Evolutionary conservation across 53 echinoderm and acorn worm genomes (phyloP).

Genomic region (Echinarachnius parma): DNA sequence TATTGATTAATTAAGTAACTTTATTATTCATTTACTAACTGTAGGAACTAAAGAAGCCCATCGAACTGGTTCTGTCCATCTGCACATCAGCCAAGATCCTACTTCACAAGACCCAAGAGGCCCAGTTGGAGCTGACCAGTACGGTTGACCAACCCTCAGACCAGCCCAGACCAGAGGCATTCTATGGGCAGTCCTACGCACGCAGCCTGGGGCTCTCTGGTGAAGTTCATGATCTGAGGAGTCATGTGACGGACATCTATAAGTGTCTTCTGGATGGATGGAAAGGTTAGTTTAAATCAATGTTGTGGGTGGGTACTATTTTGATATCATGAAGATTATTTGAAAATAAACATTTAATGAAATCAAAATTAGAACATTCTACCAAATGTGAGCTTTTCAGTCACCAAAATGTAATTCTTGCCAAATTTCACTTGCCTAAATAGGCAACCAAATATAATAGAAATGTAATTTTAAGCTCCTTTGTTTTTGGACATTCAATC

Average conservation of each 20-base stretch:
- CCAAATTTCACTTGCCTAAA: too few relatives aligned
- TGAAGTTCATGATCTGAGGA: conserved; percentile 49
- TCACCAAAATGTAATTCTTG: too few relatives aligned
- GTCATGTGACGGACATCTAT: conserved; percentile 27
- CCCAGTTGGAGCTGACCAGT: conserved; percentile 87
- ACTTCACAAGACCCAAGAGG: conserved; percentile 85
- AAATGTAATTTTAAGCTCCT: too few relatives aligned
- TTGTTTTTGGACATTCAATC: too few relatives aligned
- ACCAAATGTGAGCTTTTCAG: too few relatives aligned
- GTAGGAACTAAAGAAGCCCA: conserved; percentile 54
- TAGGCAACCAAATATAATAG: too few relatives aligned
- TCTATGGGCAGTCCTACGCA: conserved; percentile 69
- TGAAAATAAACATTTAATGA: too few relatives aligned
- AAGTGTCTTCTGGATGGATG: conserved; percentile 16
- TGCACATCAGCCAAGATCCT: conserved; percentile 72
- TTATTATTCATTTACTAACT: neutral
- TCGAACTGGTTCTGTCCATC: conserved; percentile 54
- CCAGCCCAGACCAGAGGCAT: conserved; percentile 48
- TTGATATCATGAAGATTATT: too few relatives aligned
- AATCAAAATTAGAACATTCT: too few relatives aligned
- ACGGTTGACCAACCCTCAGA: conserved; percentile 46
- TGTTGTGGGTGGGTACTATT: too few relatives aligned
- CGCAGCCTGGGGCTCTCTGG: conserved; percentile 59
- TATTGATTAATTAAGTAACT: neutral
- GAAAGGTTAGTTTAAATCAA: conserved; percentile 22